Conservation (phyloP, 2,888 invertebrate genomes). For the Rhamnusium bicolor region DNA sequence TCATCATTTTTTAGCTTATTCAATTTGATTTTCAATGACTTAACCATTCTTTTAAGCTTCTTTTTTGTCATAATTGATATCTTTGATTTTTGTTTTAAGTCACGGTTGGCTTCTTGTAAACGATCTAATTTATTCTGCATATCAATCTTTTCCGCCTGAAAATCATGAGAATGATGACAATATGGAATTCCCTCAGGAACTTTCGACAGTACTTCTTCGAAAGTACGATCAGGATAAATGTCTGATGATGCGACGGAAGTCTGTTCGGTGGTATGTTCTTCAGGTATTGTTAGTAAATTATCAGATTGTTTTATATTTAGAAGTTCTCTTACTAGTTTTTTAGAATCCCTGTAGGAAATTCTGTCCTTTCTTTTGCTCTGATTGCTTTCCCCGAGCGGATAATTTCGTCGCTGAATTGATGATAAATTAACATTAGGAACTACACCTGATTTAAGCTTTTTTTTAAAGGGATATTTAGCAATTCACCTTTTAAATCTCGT, state of each 20-base stretch:
- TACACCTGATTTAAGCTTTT: conserved; percentile 12
- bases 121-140: background rate
- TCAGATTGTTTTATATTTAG: background rate
- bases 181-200: too few relatives aligned
- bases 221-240: background rate
- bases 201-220: too few relatives aligned
- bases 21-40: conserved; percentile 1
- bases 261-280: too few relatives aligned
- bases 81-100: conserved; percentile 1
- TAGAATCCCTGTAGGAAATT: background rate
- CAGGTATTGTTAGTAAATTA: too few relatives aligned
- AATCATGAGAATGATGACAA: background rate
- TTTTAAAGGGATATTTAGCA: conserved; percentile 24
- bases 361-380: background rate
- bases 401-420: background rate
- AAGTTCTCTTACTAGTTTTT: background rate
- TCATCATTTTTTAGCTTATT: background rate
- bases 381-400: background rate
- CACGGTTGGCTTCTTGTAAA: background rate
- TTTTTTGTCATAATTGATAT: background rate
- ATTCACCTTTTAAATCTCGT: conserved; percentile 39
- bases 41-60: background rate
- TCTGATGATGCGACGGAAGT: background rate
- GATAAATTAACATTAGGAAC: conserved; percentile 11
- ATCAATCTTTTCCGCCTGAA: background rate